Conservation (phyloP, 37 sponge, comb jelly and placozoan genomes). For the Petrosia ficiformis region DNA sequence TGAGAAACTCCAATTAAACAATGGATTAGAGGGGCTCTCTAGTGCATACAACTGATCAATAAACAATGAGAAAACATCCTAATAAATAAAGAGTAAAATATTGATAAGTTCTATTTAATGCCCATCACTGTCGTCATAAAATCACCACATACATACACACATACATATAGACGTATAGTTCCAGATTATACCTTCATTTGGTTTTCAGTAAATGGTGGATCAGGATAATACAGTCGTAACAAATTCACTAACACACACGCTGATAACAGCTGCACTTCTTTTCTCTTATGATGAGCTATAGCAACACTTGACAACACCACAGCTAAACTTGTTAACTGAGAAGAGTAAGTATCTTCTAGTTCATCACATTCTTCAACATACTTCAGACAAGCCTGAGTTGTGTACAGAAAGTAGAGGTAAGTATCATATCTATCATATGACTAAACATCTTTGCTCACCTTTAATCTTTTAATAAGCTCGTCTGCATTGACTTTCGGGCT, state of each 20-base stretch:
- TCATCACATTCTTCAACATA: neutral
- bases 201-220: slow-evolving; percentile 78
- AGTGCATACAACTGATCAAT: slow-evolving; percentile 69
- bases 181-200: slow-evolving; percentile 67
- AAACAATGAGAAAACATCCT: slow-evolving; percentile 83
- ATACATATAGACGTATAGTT: no score
- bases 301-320: slow-evolving; percentile 20
- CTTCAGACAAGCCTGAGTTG: neutral
- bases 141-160: no score
- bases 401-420: no score
- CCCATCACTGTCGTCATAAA: no score
- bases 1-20: slow-evolving; percentile 48
- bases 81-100: neutral
- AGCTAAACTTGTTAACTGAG: slow-evolving; percentile 11
- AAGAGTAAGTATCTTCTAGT: slow-evolving; percentile 17
- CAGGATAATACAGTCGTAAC: slow-evolving; percentile 75
- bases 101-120: no score
- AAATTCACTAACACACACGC: slow-evolving; percentile 73
- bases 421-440: no score
- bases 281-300: slow-evolving; percentile 38
- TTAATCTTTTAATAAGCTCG: slow-evolving; percentile 72
- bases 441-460: slow-evolving; percentile 18
- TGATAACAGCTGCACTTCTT: slow-evolving; percentile 57
- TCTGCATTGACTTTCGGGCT: slow-evolving; percentile 28
- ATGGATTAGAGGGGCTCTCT: slow-evolving; percentile 47